A percentile compares a stretch with the other conserved stretches of the same genome.
Evolutionary conservation across 2,113 vertebrate genomes (phyloP).

Genomic region (Cololabis saira): DNA sequence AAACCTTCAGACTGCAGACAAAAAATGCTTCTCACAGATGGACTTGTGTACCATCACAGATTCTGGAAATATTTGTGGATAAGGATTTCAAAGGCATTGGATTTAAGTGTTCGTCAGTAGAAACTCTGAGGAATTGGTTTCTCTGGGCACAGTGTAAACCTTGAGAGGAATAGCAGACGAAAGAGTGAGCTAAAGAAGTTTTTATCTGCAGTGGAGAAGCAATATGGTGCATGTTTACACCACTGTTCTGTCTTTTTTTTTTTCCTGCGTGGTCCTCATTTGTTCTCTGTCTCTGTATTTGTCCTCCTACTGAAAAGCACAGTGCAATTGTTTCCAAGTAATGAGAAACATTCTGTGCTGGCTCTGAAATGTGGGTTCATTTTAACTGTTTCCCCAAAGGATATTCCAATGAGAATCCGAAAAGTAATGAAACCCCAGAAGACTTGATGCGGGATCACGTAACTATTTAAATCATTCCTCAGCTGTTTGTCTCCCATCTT

Average conservation of each 20-base stretch:
- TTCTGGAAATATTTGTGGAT: no score
- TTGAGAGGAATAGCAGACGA: constrained; percentile 25
- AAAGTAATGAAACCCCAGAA: constrained; percentile 54
- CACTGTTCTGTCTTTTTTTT: constrained; percentile 41
- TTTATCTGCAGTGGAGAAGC: constrained; percentile 46
- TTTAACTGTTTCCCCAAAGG: constrained; percentile 45
- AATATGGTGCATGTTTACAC: constrained; percentile 52
- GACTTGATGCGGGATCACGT: constrained; percentile 5
- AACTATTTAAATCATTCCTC: not conserved
- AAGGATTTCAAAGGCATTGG: not conserved
- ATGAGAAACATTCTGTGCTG: constrained; percentile 50
- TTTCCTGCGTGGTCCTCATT: constrained; percentile 61
- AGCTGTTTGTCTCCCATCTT: not conserved
- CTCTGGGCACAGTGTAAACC: constrained; percentile 40
- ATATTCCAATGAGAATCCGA: constrained; percentile 55
- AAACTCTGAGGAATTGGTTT: constrained; percentile 40
- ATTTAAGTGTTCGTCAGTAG: constrained; percentile 40
- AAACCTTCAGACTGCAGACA: constrained; percentile 36
- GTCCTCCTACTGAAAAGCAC: constrained; percentile 55
- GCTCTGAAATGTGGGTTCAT: constrained; percentile 47
- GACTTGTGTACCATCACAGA: constrained; percentile 24
- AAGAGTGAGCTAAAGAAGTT: constrained; percentile 7
- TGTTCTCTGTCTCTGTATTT: constrained; percentile 56
- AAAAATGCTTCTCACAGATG: constrained; percentile 26
- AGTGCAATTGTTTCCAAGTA: constrained; percentile 45